These are phyloP conservation scores for Cremastobaeus sp. DNA, from an alignment of 2,888 invertebrate species.

Conservation along the genomic window DNA sequence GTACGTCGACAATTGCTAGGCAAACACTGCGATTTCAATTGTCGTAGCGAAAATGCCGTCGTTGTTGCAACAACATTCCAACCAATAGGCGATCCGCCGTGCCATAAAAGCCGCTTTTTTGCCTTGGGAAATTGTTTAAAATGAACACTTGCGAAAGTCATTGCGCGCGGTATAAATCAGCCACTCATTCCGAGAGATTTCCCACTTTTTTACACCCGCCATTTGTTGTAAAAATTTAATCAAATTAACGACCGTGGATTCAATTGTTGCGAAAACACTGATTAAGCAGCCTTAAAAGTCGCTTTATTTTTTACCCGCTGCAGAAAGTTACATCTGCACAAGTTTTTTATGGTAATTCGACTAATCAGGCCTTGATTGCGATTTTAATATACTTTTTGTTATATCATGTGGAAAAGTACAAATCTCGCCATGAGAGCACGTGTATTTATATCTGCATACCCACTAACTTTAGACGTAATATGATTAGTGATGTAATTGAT, in stretches of 20 bases:
- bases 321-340: no score
- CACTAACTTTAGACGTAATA: conserved; percentile 28
- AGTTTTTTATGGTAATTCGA: no score
- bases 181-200: conserved; percentile 40
- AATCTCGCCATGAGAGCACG: no score
- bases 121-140: conserved; percentile 59
- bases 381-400: no score
- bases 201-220: conserved; percentile 39
- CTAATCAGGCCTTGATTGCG: no score
- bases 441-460: no score
- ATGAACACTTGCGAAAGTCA: conserved; percentile 60
- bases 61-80: conserved; percentile 57
- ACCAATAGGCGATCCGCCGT: conserved; percentile 48
- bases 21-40: conserved; percentile 56
- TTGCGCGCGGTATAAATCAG: conserved; percentile 49
- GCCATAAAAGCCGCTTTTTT: conserved; percentile 51
- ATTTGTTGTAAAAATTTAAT: conserved; percentile 42
- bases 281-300: background rate
- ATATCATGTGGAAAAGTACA: no score
- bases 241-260: conserved; percentile 43
- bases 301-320: background rate
- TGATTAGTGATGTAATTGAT: conserved; percentile 50
- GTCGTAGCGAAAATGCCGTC: conserved; percentile 52
- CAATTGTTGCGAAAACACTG: conserved; percentile 8
- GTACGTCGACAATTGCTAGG: conserved; percentile 50